phyloP scores from a whole-genome alignment of 2,888 invertebrate genomes.

The Drosophila borealis region DNA sequence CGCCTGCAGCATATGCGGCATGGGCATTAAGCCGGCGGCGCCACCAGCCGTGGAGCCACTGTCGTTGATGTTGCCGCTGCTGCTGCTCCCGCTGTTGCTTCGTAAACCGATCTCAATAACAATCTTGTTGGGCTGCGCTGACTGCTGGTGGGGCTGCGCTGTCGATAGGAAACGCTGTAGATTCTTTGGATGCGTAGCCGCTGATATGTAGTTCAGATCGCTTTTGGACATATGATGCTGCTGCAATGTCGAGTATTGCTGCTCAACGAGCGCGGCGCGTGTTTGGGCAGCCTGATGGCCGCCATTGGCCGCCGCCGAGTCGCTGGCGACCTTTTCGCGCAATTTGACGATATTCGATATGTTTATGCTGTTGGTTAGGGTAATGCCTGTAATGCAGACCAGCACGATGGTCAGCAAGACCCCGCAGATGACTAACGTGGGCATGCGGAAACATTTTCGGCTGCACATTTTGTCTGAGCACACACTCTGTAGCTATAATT shows the following conservation, averaged over 20 bases:
- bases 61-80: conserved; percentile 20
- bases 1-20: conserved; percentile 66
- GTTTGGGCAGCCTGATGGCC: conserved; percentile 82
- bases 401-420: conserved; percentile 85
- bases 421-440: conserved; percentile 84
- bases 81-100: conserved; percentile 14
- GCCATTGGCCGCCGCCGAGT: conserved; percentile 83
- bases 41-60: conserved; percentile 19
- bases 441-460: conserved; percentile 84
- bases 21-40: conserved; percentile 36
- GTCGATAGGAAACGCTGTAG: conserved; percentile 68
- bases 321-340: conserved; percentile 84
- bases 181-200: conserved; percentile 83
- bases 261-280: conserved; percentile 82
- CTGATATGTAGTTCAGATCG: conserved; percentile 82
- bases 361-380: conserved; percentile 85
- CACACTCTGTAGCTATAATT: not conserved
- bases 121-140: conserved; percentile 78
- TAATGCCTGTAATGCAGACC: conserved; percentile 86
- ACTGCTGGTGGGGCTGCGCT: conserved; percentile 25
- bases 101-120: conserved; percentile 83
- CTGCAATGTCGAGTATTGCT: conserved; percentile 82
- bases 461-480: conserved; percentile 81
- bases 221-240: conserved; percentile 82
- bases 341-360: conserved; percentile 84